Evolutionary conservation across 2,113 vertebrate genomes (phyloP).

Genomic region (Thermophis baileyi): DNA sequence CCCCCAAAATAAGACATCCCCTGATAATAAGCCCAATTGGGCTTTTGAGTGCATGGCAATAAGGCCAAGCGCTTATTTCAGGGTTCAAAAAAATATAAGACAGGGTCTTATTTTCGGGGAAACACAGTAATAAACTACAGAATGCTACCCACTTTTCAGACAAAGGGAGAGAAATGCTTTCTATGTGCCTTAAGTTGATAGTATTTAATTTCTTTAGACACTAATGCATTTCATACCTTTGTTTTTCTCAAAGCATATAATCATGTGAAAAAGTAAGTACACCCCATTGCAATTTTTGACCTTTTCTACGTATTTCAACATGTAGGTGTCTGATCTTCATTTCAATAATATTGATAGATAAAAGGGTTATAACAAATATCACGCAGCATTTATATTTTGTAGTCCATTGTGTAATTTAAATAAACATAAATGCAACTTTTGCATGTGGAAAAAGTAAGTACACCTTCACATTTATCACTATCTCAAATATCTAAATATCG

Average conservation of each 20-base stretch:
- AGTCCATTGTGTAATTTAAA: neutral
- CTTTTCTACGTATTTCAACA: neutral
- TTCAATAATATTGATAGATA: neutral
- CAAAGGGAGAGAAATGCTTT: neutral
- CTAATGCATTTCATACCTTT: neutral
- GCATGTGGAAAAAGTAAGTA: neutral
- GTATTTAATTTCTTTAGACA: neutral
- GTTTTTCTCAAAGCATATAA: neutral
- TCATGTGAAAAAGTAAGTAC: neutral
- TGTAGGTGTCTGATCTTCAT: neutral
- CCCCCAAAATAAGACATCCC: too few species aligned
- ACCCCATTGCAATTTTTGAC: neutral
- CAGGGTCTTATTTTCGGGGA: too few species aligned
- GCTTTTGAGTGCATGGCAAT: too few species aligned
- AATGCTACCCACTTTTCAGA: neutral
- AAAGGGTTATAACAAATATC: neutral
- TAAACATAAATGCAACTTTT: neutral
- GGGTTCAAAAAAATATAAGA: too few species aligned
- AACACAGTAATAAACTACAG: neutral
- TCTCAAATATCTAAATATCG: neutral
- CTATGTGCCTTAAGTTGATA: neutral
- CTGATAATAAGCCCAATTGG: too few species aligned
- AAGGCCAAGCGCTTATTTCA: too few species aligned
- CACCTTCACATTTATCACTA: neutral
- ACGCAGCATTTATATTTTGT: neutral